Base-by-base conservation (phyloP, 2,797 vertebrate genomes). In the Acanthis flammea region DNA sequence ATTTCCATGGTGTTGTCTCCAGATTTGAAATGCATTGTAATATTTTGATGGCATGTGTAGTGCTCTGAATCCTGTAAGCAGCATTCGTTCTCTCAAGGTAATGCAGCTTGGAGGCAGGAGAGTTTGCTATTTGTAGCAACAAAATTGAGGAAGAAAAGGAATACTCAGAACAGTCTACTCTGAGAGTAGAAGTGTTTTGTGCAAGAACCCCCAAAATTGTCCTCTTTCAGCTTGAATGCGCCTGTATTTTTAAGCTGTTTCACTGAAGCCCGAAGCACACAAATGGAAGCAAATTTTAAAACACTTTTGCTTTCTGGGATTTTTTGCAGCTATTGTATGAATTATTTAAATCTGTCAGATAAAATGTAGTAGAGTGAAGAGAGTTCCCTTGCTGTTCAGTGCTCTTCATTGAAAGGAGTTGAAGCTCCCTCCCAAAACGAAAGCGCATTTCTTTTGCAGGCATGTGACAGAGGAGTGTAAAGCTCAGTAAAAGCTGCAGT, bases 331-430 rank as follows among this genome's bases (percentile, higher is more conserved):
- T 93, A 37, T 86, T 92, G 33, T 39, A 89, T 97, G 60, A 94
- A 97, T 97, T 95, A 96, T 96, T 97, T 94, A 97, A 78, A 66
- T 53, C 68, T 81, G n/a, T 45, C 77, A 85, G 86, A 90, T 88
- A 93, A 97, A 96, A 88, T 71, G 78, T 71, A 91, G 58, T 67
- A 71, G 62, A 82, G 58, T 11, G 53, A 91, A 95, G 82, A 95
- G 45, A 57, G 35, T 92, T 96, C 66, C 48, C 57, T 96, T 83
- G 58, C 58, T 92, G n/a, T 57, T 92, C 71, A 80, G 45, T 66
- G 23, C 62, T 86, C 39, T 92, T 51, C 60, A 4, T 18, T n/a
- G 67, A 87, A 96, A 61, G 67, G 57, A 89, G 45, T 9, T 67
- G 54, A 92, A 91, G 33, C 39, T 60, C 33, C 70, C 42, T 80